Evolutionary conservation across 1,140 invertebrate species (phyloP).

Genomic region (Parapsyche elsis): DNA sequence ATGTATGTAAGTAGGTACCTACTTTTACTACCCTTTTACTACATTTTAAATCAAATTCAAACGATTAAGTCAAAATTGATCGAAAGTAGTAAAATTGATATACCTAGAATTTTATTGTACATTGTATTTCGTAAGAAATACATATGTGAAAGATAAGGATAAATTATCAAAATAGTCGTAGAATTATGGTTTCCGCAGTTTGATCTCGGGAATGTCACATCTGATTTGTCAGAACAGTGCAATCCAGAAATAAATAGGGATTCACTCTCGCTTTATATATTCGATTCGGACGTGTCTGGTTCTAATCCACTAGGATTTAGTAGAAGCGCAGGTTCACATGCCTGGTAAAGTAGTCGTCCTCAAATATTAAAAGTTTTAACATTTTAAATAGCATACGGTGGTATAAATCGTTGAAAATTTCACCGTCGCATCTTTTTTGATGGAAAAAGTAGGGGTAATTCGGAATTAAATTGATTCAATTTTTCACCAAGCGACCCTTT

Average conservation of each 20-base stretch:
- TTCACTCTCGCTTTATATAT: slow-evolving; percentile 9
- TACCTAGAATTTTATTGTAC: no score
- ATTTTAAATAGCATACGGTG: not conserved
- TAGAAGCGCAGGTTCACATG: not conserved
- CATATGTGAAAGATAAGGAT: not conserved
- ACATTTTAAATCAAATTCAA: no score
- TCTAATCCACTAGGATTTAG: slow-evolving; percentile 32
- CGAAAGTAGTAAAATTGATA: no score
- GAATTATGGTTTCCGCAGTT: slow-evolving; percentile 40
- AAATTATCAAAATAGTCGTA: slow-evolving; percentile 6
- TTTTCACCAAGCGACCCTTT: slow-evolving; percentile 18
- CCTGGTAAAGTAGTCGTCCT: not conserved
- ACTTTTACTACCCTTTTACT: no score
- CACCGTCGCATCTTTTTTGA: not conserved
- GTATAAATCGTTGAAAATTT: not conserved
- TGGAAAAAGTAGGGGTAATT: not conserved
- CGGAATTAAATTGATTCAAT: slow-evolving; percentile 24
- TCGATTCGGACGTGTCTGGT: slow-evolving; percentile 16
- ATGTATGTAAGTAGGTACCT: no score
- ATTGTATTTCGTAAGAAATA: no score
- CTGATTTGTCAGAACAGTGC: slow-evolving; percentile 38
- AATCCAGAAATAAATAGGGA: slow-evolving; percentile 42
- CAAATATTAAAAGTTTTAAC: not conserved
- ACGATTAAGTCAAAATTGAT: no score
- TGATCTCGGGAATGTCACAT: slow-evolving; percentile 42